These are phyloP conservation scores for Copidosoma floridanum DNA, from an alignment of 1,140 invertebrate genomes.

Conservation along the genomic window DNA sequence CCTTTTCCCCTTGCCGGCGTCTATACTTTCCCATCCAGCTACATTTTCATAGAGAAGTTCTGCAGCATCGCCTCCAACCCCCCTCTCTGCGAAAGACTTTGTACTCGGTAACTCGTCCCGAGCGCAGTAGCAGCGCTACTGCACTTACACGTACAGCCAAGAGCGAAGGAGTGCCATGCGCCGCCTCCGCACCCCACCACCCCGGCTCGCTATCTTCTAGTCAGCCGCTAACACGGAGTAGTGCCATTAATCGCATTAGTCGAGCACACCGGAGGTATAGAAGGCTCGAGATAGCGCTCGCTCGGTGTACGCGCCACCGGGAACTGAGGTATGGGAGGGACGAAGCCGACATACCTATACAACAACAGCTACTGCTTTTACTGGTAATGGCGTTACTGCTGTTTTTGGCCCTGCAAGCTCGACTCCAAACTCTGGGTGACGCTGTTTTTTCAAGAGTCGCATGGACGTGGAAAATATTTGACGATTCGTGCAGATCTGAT, in stretches of 20 bases:
- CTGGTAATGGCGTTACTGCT: no score
- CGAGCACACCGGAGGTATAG: conserved; percentile 27
- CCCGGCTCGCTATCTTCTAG: conserved; percentile 5
- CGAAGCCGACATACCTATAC: no score
- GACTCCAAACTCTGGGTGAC: no score
- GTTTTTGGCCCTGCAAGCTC: no score
- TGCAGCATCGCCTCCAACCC: not conserved
- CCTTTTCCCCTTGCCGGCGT: no score
- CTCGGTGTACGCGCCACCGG: not conserved
- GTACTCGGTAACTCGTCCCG: conserved; percentile 22
- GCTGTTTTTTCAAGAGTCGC: no score
- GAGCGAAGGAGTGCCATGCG: conserved; percentile 4
- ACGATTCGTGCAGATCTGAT: no score
- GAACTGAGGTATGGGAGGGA: conserved; percentile 25
- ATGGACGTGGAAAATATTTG: no score
- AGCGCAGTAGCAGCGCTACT: not conserved
- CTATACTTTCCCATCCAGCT: conserved; percentile 3
- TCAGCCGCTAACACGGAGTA: conserved; percentile 33
- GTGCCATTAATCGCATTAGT: conserved; percentile 50
- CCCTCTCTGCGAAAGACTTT: no score
- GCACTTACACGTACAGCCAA: conserved; percentile 4
- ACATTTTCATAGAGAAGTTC: no score
- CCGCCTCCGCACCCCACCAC: conserved; percentile 11
- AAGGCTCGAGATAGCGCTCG: no score
- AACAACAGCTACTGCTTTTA: not conserved